phyloP scores from a whole-genome alignment of 92 coral and sea anemone species.

The Epizoanthus fatuus region DNA sequence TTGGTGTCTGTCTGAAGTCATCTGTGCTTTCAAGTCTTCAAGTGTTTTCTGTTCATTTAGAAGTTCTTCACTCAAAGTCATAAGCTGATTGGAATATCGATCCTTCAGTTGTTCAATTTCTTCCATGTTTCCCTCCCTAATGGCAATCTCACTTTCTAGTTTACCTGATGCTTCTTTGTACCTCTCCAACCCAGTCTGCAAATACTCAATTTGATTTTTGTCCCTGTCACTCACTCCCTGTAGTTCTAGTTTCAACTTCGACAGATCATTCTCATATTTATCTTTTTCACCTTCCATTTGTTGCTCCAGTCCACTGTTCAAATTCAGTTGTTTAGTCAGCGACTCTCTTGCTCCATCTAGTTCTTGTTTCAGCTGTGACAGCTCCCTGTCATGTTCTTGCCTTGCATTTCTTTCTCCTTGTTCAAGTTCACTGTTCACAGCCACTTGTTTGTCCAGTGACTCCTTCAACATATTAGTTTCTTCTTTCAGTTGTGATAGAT shows the following conservation, averaged over 20 bases:
- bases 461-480: slow-evolving; percentile 9
- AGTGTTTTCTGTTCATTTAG: slow-evolving; percentile 33
- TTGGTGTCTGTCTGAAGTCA: slow-evolving; percentile 25
- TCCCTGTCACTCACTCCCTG: slow-evolving; percentile 13
- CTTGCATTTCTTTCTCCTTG: slow-evolving; percentile 57
- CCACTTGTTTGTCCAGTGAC: background rate
- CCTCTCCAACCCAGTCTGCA: slow-evolving; percentile 30
- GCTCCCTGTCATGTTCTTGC: slow-evolving; percentile 39
- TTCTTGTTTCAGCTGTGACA: slow-evolving; percentile 56
- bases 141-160: slow-evolving; percentile 45
- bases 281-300: slow-evolving; percentile 66
- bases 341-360: slow-evolving; percentile 73
- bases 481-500: slow-evolving; percentile 32
- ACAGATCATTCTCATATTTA: slow-evolving; percentile 46
- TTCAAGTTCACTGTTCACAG: slow-evolving; percentile 22
- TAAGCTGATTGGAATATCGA: slow-evolving; percentile 44
- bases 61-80: slow-evolving; percentile 59
- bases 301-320: slow-evolving; percentile 70
- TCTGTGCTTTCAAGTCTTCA: slow-evolving; percentile 34
- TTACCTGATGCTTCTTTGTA: slow-evolving; percentile 25
- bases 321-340: slow-evolving; percentile 71
- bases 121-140: slow-evolving; percentile 26
- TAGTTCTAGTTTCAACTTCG: slow-evolving; percentile 49
- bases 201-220: slow-evolving; percentile 42
- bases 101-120: slow-evolving; percentile 48